A percentile compares a stretch with the other conserved stretches of the same genome.
Conservation (phyloP, 2,797 vertebrate genomes). For the Takifugu ocellatus region DNA sequence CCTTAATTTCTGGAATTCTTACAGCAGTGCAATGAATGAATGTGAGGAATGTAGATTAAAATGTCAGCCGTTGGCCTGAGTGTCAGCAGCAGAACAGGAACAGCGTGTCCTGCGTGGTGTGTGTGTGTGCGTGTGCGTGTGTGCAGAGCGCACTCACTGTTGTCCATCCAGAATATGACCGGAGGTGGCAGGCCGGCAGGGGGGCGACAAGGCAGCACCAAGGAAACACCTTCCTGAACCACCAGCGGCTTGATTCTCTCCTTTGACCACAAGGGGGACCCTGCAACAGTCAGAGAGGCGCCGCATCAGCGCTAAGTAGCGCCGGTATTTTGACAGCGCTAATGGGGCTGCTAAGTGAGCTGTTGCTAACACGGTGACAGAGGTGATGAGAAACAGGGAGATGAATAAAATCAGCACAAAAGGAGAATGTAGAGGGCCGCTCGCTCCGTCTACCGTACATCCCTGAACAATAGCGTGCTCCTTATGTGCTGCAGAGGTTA, state of each 20-base stretch:
- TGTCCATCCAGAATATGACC: constrained; percentile 99
- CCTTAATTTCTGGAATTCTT: no score
- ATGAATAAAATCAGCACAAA: constrained; percentile 10
- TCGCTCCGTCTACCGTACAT: constrained; percentile 8
- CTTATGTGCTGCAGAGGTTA: constrained; percentile 45
- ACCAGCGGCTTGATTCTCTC: constrained; percentile 85
- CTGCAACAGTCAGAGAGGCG: constrained; percentile 63
- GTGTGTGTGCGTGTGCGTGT: background rate
- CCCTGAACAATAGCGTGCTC: constrained; percentile 39
- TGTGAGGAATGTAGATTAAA: no score
- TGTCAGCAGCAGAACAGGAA: background rate
- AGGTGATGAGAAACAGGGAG: constrained; percentile 27
- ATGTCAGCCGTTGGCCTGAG: background rate
- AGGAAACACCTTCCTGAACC: constrained; percentile 82
- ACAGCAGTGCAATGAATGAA: no score
- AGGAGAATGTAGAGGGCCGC: constrained; percentile 36
- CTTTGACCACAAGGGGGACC: constrained; percentile 97
- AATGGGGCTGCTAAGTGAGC: constrained; percentile 19
- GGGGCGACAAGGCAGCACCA: constrained; percentile 88
- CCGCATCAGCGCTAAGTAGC: constrained; percentile 8
- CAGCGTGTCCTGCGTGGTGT: background rate
- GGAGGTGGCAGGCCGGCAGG: constrained; percentile 92
- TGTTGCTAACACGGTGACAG: constrained; percentile 24
- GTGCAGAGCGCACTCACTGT: constrained; percentile 79
- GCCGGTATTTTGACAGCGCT: constrained; percentile 16